These are phyloP conservation scores for Cyanistes caeruleus DNA, from an alignment of 2,113 vertebrate genomes.

Conservation along the genomic window DNA sequence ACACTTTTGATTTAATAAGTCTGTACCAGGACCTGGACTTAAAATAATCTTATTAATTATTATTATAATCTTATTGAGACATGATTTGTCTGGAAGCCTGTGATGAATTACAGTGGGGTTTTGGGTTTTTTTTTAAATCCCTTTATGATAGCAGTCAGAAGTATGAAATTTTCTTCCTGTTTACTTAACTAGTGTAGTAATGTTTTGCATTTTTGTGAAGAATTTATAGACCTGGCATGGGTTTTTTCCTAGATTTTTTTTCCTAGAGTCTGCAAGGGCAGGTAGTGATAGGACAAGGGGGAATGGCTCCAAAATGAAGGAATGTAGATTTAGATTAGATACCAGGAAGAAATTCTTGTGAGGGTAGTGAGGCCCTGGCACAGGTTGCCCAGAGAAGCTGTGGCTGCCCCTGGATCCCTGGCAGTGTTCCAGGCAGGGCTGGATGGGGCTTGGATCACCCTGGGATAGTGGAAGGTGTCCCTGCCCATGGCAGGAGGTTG, in stretches of 20 bases:
- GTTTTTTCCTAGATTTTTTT: background rate
- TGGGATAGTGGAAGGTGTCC: background rate
- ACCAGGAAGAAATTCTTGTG: background rate
- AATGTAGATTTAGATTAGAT: background rate
- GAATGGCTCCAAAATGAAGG: background rate
- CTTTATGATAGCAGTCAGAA: background rate
- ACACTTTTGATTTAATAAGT: background rate
- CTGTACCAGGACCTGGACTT: background rate
- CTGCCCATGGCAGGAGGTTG: background rate
- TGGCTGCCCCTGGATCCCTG: background rate
- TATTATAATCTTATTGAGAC: background rate
- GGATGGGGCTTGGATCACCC: accelerated
- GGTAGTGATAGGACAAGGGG: background rate
- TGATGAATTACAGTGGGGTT: background rate
- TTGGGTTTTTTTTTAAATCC: background rate
- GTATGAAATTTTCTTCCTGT: background rate
- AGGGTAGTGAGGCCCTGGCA: background rate
- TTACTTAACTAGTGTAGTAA: background rate
- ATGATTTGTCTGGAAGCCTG: background rate
- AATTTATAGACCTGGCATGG: background rate
- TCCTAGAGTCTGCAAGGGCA: background rate
- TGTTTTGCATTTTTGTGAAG: background rate
- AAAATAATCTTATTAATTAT: background rate
- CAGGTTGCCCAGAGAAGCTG: accelerated
- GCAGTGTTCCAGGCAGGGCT: accelerated